Evolutionary conservation across 2,113 vertebrate genomes (phyloP), one percentile per base, ranked within the genome.

Genomic region (Bothrops jararaca): DNA sequence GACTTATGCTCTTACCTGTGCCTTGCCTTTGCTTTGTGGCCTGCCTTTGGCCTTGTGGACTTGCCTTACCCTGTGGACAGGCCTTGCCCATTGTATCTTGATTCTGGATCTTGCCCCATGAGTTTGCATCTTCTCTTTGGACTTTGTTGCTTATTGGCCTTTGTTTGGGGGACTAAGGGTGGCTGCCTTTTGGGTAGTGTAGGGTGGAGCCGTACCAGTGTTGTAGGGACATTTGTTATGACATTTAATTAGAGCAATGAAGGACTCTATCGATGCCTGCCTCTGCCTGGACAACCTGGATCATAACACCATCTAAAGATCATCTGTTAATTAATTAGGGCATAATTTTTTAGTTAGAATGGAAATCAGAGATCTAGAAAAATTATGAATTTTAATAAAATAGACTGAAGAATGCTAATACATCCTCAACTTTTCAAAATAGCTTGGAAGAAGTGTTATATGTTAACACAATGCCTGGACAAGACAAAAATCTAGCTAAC

Each of bases 401-500:
- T 24, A 20, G 6, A 3, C 18, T 39, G 23, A 90, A 34, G 18
- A 74, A 52, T 5, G 12, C 26, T 42, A 56, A 26, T 15, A 48
- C 60, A 5, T 15, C 20, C 34, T 29, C 10, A n/a, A 9, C 29
- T n/a, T 90, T 90, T 64, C 57, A 64, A 64, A 90, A 69, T 0
- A 53, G 13, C 5, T 26, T 53, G 29, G 50, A 54, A 8, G 22
- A 91, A 54, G n/a, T 5, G 50, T 80, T 80, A 13, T 80, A 39
- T 42, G 34, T 80, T 80, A 39, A 22, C 34, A 39, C 18, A 80
- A 20, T 80, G 34, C 34, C 69, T 8, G 34, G 34, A 39, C 34
- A 42, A 39, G 13, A 23, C 42, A 64, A 92, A 85, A 29, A 13
- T 39, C 86, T 80, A 93, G 95, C 98, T 64, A 96, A 99, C 99